phyloP scores from a whole-genome alignment of 2,113 vertebrate species.

The Tragelaphus buxtoni region DNA sequence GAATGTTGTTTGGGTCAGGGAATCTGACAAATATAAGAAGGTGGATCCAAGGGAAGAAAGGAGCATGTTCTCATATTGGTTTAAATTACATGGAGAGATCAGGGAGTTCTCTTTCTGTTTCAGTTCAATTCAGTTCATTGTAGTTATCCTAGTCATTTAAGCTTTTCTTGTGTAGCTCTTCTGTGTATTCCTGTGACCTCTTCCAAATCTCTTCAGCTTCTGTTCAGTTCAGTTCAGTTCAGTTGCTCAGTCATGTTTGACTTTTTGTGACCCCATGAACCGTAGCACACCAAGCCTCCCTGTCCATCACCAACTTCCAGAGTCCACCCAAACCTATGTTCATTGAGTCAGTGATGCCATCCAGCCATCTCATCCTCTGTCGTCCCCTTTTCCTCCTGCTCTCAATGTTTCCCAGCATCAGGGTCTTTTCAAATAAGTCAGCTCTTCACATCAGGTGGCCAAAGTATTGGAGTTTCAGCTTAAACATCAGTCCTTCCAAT shows the following conservation, averaged over 20 bases:
- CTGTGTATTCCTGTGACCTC: too few relatives aligned
- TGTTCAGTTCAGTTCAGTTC: background rate
- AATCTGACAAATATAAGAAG: background rate
- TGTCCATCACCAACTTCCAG: background rate
- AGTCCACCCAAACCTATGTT: background rate
- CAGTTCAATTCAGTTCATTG: background rate
- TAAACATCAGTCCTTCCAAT: background rate
- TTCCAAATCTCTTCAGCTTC: too few relatives aligned
- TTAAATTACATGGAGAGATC: background rate
- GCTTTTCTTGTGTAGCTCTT: too few relatives aligned
- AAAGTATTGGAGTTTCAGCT: background rate
- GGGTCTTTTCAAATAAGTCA: background rate
- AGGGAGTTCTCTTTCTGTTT: background rate
- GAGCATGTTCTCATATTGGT: background rate
- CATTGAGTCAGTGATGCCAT: background rate
- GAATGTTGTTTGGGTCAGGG: background rate
- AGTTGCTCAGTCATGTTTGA: accelerated
- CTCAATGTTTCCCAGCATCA: background rate
- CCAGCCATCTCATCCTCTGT: background rate
- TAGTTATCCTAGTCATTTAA: too few relatives aligned
- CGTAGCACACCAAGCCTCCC: background rate
- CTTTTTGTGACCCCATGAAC: background rate
- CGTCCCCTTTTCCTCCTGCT: background rate
- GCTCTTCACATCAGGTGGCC: background rate
- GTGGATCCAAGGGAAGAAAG: background rate